Base-by-base conservation (phyloP, 1,140 invertebrate genomes). In the Zaprionus vittiger region DNA sequence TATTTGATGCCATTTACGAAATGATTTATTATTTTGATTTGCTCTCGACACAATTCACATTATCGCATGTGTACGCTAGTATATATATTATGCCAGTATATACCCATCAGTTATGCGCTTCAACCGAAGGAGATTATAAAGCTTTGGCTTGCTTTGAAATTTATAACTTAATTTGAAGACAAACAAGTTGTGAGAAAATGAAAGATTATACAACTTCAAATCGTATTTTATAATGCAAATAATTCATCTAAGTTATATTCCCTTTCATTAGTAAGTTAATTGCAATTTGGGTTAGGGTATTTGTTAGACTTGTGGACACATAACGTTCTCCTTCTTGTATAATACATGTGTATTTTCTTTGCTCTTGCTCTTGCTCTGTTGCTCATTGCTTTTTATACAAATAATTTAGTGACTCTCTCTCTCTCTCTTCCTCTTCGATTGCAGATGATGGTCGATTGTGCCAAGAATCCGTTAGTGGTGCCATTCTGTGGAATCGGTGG, bases 371-470 rank as follows among this genome's bases (percentile, higher is more conserved):
- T 55, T 77, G 60, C 49, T 83, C 49, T 83, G 78, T 55, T 69
- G 73, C 79, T 89, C 81, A 83, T 84, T 91, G 76, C 72, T 65
- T 80, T 86, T 80, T 68, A 74, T 78, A 17, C n/a, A 47, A 83
- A 91, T 91, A 90, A 91, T 91, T 91, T 91, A 91, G 55, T 47
- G 78, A 85, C 76, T 70, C 80, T 56, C 47, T 20, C 20, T 20
- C 20, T 65, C 26, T 47, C 52, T 38, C 49, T 79, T 84, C 65
- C 73, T 69, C 54, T 73, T 73, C 71, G 77, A 77, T 87, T 86
- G 77, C 91, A 96, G 95, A 97, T 97, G 49, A 98, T 98, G 97
- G 89, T 94, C 17, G 96, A 98, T 62, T 96, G 96, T 5, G 94
- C 95, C 37, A 97, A 96, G 86, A 95, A 95, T 66, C 95, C 96